phyloP scores from a whole-genome alignment of 2,888 invertebrate genomes.

The Amaurobius ferox region DNA sequence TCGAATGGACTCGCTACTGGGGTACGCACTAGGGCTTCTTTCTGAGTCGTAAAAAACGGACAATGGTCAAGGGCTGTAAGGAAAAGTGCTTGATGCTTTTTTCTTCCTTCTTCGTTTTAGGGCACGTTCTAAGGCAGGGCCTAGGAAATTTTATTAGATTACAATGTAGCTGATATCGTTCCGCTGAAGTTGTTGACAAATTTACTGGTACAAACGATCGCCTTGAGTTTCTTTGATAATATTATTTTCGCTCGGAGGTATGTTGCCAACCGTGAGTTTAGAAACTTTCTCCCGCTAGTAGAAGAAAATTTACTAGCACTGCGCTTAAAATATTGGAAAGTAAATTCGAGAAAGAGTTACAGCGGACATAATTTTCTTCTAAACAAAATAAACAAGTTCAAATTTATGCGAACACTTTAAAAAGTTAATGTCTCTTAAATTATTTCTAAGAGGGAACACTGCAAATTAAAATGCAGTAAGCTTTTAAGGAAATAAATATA shows the following conservation, averaged over 20 bases:
- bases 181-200: not conserved
- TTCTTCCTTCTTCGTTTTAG: not conserved
- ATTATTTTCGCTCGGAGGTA: not conserved
- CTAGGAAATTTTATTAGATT: conserved; percentile 10
- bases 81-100: not conserved
- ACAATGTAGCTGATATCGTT: conserved; percentile 9
- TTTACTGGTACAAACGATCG: not conserved
- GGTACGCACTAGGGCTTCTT: not conserved
- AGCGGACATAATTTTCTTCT: too few species aligned
- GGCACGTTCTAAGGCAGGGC: not conserved
- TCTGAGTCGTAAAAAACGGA: conserved; percentile 9
- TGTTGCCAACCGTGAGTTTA: not conserved
- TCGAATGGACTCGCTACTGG: not conserved
- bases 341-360: not conserved
- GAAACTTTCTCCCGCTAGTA: not conserved
- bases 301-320: not conserved
- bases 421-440: too few species aligned
- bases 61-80: conserved; percentile 9
- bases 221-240: not conserved
- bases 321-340: not conserved
- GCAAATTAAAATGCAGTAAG: too few species aligned
- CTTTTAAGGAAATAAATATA: too few species aligned
- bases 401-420: too few species aligned
- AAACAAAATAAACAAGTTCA: too few species aligned
- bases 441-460: too few species aligned